Conservation (phyloP, 1,140 invertebrate genomes). For the Batillaria attramentaria region DNA sequence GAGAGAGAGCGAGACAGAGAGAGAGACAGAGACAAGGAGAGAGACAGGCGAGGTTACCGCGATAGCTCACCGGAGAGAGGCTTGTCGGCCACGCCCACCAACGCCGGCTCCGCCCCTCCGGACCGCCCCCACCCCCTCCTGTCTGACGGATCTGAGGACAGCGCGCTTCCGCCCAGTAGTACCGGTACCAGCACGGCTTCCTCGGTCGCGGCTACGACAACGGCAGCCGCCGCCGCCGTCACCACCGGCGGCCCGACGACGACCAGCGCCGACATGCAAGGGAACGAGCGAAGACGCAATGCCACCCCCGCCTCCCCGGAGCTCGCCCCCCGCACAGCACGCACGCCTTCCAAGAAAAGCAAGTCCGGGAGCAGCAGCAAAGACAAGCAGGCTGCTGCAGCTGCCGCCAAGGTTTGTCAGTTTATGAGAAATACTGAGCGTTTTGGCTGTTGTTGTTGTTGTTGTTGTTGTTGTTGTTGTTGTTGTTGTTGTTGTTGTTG, state of each 20-base stretch:
- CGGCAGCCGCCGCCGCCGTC: not conserved
- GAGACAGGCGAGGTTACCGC: not conserved
- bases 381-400: not conserved
- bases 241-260: slow-evolving; percentile 7
- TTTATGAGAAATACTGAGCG: too few relatives aligned
- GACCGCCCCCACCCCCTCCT: slow-evolving; percentile 6
- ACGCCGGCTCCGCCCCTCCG: not conserved
- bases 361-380: not conserved
- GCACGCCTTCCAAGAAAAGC: slow-evolving; percentile 17
- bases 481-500: too few relatives aligned
- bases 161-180: slow-evolving; percentile 20
- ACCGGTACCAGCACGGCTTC: not conserved
- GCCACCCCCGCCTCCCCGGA: slow-evolving; percentile 15
- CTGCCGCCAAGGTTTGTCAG: slow-evolving; percentile 17
- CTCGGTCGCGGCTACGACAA: not conserved
- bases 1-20: not conserved
- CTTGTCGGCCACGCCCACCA: not conserved
- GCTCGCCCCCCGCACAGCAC: slow-evolving; percentile 21
- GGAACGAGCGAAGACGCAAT: slow-evolving; percentile 23
- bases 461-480: too few relatives aligned
- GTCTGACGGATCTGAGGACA: slow-evolving; percentile 29
- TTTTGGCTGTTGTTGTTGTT: too few relatives aligned
- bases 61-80: not conserved
- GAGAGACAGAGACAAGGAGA: slow-evolving; percentile 1
- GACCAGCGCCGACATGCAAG: slow-evolving; percentile 18